Base-by-base conservation (phyloP, 1,140 invertebrate species). In the Chymomyza costata region DNA sequence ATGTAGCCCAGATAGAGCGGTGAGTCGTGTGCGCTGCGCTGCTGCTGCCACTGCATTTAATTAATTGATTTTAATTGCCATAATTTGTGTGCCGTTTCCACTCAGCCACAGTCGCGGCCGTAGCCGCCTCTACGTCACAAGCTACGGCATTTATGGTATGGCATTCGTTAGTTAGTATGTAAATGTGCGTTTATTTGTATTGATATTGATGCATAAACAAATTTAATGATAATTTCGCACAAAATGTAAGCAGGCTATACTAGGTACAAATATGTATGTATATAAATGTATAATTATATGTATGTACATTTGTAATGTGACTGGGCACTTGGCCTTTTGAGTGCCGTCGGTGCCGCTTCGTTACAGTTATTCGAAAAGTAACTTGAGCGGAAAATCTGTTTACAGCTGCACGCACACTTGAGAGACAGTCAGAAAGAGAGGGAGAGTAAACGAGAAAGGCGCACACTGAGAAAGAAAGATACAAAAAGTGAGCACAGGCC, bases 31-130 rank as follows among this genome's bases (percentile, higher is more conserved):
- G 10, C 32, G 18, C 31, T n/a, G n/a, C 64, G 48, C 38, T 56
- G 48, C 48, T 60, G 66, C 48, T 65, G 66, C 63, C 64, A 64
- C 74, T 80, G 73, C 73, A 80, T 81, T 80, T 81, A 80, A 80
- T 80, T 80, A 80, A 80, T 80, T 80, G 73, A 80, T 80, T 80
- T 80, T 80, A 80, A 80, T 80, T 80, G 73, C 73, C 73, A 80
- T 80, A 80, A 80, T 80, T 80, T 80, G 74, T 80, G 73, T 80
- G 73, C 55, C 64, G 73, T 66, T 81, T 68, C 63, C 73, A 80
- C 67, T 81, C 68, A 78, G 73, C 73, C 73, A 68, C 73, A 34
- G 21, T 8, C 3, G 11, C 32, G 80, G 71, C 62, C n/a, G n/a
- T n/a, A n/a, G n/a, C n/a, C n/a, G n/a, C n/a, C n/a, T n/a, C n/a